Evolutionary conservation across 1,140 invertebrate species (phyloP).

Genomic region (Cardiocondyla obscurior): DNA sequence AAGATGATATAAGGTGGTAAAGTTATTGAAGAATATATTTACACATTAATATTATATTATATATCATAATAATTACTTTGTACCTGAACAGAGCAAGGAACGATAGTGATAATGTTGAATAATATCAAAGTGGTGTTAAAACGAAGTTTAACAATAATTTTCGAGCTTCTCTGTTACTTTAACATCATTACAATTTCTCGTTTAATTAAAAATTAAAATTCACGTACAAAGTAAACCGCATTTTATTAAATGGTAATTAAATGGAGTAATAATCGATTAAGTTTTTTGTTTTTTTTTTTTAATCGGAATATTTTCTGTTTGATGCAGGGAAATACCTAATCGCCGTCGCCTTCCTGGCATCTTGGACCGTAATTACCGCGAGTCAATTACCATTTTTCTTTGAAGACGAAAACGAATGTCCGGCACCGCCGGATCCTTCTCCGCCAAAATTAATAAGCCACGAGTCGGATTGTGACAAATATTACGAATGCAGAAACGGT

Average conservation of each 20-base stretch:
- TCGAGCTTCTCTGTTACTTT: neutral
- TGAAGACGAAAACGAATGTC: neutral
- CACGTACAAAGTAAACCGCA: neutral
- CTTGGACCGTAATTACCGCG: neutral
- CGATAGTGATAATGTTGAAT: no score
- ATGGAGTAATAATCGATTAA: neutral
- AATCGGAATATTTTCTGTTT: neutral
- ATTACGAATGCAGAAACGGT: neutral
- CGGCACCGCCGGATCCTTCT: no score
- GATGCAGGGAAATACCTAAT: constrained; percentile 13
- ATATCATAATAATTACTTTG: no score
- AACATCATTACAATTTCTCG: neutral
- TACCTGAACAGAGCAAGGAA: neutral
- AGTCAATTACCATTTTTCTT: neutral
- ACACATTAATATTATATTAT: no score
- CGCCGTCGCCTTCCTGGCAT: constrained; percentile 21
- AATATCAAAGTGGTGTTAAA: neutral
- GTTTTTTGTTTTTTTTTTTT: no score
- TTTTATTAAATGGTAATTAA: neutral
- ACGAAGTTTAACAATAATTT: neutral
- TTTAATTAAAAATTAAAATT: neutral
- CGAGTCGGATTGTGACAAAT: neutral
- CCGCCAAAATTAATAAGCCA: neutral
- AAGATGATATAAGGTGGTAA: neutral
- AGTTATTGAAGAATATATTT: neutral